Conservation (phyloP, 2,888 invertebrate species). For the Bhutanitis thaidina region DNA sequence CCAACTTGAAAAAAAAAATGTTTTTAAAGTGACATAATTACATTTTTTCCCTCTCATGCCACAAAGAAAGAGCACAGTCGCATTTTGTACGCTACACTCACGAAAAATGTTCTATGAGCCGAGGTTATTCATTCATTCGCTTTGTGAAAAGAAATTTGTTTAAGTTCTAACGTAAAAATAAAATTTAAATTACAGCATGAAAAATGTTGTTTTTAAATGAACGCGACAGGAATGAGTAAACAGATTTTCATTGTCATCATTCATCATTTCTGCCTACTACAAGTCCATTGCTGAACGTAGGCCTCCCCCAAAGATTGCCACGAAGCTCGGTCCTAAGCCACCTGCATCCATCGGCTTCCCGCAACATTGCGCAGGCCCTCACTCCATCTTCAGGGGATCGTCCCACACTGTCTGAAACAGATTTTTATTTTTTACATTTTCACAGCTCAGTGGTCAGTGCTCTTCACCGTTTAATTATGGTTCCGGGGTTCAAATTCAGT, state of each 20-base stretch:
- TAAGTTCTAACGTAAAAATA: constrained; percentile 1
- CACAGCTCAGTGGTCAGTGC: no score
- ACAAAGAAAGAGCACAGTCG: constrained; percentile 6
- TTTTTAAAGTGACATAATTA: constrained; percentile 17
- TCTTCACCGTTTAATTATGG: no score
- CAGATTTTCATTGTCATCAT: not conserved
- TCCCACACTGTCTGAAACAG: no score
- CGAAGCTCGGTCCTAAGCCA: no score
- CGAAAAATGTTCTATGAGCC: constrained; percentile 9
- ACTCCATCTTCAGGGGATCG: no score
- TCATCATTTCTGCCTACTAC: no score
- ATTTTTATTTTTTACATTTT: no score
- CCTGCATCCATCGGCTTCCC: no score
- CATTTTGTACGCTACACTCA: not conserved
- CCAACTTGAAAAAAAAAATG: constrained; percentile 2
- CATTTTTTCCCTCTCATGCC: constrained; percentile 1
- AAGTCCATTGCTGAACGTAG: no score
- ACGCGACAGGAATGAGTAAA: not conserved
- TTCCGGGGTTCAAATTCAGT: no score
- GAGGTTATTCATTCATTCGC: constrained; percentile 10
- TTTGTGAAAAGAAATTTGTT: constrained; percentile 8
- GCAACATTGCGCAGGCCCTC: no score
- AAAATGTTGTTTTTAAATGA: not conserved
- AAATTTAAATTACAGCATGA: not conserved
- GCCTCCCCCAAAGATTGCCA: no score